Evolutionary conservation across 2,113 vertebrate species (phyloP), one percentile per base, ranked within the genome.

Genomic region (Rafetus swinhoei): DNA sequence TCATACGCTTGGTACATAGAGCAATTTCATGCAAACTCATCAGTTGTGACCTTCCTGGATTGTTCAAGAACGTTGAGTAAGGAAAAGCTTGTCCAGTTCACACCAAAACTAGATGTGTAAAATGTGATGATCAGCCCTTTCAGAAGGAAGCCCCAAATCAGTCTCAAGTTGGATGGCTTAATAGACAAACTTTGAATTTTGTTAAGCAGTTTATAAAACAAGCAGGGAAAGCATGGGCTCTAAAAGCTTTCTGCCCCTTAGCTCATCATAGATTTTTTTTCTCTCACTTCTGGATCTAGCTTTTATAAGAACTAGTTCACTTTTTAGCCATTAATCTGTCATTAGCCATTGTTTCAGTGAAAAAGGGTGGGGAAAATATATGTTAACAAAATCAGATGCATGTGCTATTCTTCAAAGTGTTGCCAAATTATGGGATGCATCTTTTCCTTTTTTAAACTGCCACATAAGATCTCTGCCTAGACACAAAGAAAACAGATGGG

Each of bases 151-250:
- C 90, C 88, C 93, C 93, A 93, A 94, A 0, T 0, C 60, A 85
- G 74, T 60, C 81, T 96, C 53, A 83, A 87, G 89, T 97, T 95
- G 95, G 85, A 92, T 89, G 95, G 83, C 93, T 96, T 95, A 90
- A 69, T 19, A 35, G 32, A 69, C 16, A n/a, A 19, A 35, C 32
- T 35, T 19, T 32, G n/a, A 35, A 32, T 69, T 69, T n/a, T 69
- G 18, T 69, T 69, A 60, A 45, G 4, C 59, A 60, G 22, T 27
- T 60, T 60, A 19, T 69, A 19, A 35, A 69, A 19, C 8, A 19
- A 69, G 32, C 32, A 69, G 65, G 16, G 8, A 69, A 69, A 69
- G 15, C n/a, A 69, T n/a, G 7, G 45, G 32, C 65, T 69, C 32
- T 69, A 35, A 69, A 69, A 69, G 32, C 65, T 69, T 35, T n/a